Evolutionary conservation across 2,797 vertebrate genomes (phyloP), one percentile per base, ranked within the genome.

Genomic region (Chaetodon trifasciatus): DNA sequence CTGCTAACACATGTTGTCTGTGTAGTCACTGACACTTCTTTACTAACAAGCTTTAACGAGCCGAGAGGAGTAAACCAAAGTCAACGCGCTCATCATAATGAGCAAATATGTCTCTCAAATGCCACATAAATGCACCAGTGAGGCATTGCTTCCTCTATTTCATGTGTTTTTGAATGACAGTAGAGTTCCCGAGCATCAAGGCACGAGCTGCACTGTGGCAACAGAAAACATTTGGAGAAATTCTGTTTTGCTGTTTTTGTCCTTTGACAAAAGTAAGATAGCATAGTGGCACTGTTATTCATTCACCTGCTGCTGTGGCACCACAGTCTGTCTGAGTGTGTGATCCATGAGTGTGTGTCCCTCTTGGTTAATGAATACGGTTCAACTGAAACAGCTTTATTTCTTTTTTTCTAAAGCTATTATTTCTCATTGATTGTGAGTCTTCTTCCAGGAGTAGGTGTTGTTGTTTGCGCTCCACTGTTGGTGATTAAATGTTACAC

Each of bases 401-500:
- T 53, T 57, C 0, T 21, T 53, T n/a, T 39, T 16, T 50, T 35
- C 32, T 8, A 8, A 24, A 66, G 16, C 1, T 0, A n/a, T 52
- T 49, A 62, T 70, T 69, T 44, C 2, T 72, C 17, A 42, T 37
- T 12, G 7, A n/a, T 8, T 19, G 4, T 17, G 32, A 52, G 23
- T 76, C 10, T 52, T 65, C 78, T 61, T 21, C 8, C 44, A 39
- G 8, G 13, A 78, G 56, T 67, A 24, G 50, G 70, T 8, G 23
- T 6, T 50, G 23, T 6, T 50, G 12, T 84, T 78, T 74, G 17
- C 53, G 73, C 39, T 60, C 40, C 39, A 19, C 19, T 58, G n/a
- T 52, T 6, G 3, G 42, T 72, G 63, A 32, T 74, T 40, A 74
- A 64, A 58, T 56, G 72, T 56, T 82, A 57, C 46, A 85, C 70